Evolutionary conservation across 2,888 invertebrate species (phyloP).

Genomic region (Nemoura dubitans): DNA sequence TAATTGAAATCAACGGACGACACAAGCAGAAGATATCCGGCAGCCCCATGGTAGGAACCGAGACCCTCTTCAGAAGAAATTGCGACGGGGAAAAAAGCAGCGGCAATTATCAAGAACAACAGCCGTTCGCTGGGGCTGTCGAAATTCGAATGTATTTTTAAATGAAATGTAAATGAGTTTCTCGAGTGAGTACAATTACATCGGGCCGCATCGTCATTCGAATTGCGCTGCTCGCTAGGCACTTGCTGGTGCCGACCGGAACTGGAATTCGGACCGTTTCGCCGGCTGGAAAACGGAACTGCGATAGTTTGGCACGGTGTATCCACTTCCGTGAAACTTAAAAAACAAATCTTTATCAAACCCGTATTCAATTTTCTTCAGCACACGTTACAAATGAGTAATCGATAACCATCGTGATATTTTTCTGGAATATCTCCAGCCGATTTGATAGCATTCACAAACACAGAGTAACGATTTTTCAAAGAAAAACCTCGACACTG

Average conservation of each 20-base stretch:
- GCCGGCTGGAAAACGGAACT: too few species aligned
- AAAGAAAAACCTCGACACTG: too few species aligned
- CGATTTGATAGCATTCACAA: too few species aligned
- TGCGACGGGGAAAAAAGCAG: background rate
- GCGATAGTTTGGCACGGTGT: too few species aligned
- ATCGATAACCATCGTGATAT: too few species aligned
- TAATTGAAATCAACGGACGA: constrained; percentile 30
- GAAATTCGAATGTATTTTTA: constrained; percentile 18
- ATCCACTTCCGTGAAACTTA: too few species aligned
- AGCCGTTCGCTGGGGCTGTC: background rate
- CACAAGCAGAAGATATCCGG: background rate
- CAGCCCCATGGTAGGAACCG: background rate
- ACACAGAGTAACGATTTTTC: too few species aligned
- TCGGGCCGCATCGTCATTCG: background rate
- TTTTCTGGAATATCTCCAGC: too few species aligned
- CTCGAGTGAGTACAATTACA: background rate
- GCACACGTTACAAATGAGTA: too few species aligned
- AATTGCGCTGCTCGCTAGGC: background rate
- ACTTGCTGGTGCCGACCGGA: background rate
- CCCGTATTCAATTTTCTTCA: too few species aligned
- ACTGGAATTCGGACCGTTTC: background rate
- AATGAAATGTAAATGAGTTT: constrained; percentile 20
- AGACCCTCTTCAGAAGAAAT: background rate
- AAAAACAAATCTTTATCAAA: too few species aligned
- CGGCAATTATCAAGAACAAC: constrained; percentile 29